Evolutionary conservation across 2,888 invertebrate species (phyloP), one percentile per base, ranked within the genome.

Genomic region (Kuschelorhynchus macadamiae): DNA sequence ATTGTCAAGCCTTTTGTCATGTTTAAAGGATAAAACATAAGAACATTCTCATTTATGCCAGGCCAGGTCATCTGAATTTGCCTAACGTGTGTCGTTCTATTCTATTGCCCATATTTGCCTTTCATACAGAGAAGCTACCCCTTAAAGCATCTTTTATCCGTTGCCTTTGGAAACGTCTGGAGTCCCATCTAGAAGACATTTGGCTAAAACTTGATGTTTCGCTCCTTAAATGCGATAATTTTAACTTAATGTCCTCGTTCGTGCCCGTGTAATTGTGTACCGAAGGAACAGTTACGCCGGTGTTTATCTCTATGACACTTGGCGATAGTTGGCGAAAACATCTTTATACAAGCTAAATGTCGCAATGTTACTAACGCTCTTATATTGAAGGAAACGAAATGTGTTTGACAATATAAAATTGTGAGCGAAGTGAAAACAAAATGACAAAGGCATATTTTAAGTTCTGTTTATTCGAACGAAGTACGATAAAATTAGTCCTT

Each of bases 251-350:
- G 61, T 47, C 42, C n/a, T 55, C 61, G 42, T 67, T 67, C 39
- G 14, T 56, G 61, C 21, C 59, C 41, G 47, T 47, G 61, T 60
- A 67, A 61, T 61, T 61, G 67, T 49, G 36, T 61, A 61, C 67
- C 55, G 20, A 46, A 67, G 67, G 56, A 67, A 56, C 67, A 56
- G 53, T 67, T 67, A 61, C 41, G 12, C 9, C 49, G 41, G 16
- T 61, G 67, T 67, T 67, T 67, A 61, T 56, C 61, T 67, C 55
- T 49, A 64, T 47, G 47, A 49, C 47, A 56, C 56, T 64, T 49
- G 47, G 49, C 39, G 21, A 60, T 65, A 42, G 57, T 50, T 57
- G 9, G 30, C 25, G 50, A 30, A 44, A 62, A 62, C 53, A 62
- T 62, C 50, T 42, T 52, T 7, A 44, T 32, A 61, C n/a, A 18